Base-by-base conservation (phyloP, 2,888 invertebrate species). In the Synanthedon andrenaeformis region DNA sequence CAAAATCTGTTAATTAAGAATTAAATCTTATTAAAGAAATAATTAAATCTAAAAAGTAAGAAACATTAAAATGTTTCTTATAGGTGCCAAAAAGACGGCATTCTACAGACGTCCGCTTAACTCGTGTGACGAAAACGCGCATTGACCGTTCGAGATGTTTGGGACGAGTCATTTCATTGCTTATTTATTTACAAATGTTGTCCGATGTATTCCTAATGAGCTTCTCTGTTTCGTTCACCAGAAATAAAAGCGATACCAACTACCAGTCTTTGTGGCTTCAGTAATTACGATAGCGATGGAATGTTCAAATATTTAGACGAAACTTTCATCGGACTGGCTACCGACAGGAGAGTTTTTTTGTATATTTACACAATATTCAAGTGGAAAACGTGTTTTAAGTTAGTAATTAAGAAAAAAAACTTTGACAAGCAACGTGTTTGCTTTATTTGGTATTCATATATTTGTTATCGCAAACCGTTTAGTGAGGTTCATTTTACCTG, bases 281-380 rank as follows among this genome's bases (percentile, higher is more conserved):
- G 76, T 83, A 82, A 84, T 84, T 81, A 82, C 76, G 73, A 77
- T 76, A 75, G 71, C 72, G 72, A 66, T 69, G 70, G 74, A 70
- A 76, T 74, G 72, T 65, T 79, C 74, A 84, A 86, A 86, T 86
- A 86, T 85, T 86, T 85, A 67, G 59, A 66, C 73, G 71, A 83
- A 84, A 84, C 83, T 85, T 84, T 85, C 82, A 60, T 76, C 81
- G 77, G 74, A 80, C 82, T 76, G 82, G 83, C 85, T 86, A 82
- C 86, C 82, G 82, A 79, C 80, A 79, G 62, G 67, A 69, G 68
- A 71, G 67, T 65, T 76, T 77, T 75, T 64, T 73, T 73, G 68
- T 72, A 66, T 78, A 69, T 80, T 80, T 79, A 73, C 79, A 74
- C 74, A 79, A 80, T 77, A 67, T 59, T 65, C 59, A 58, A 69